Evolutionary conservation across 2,797 vertebrate species (phyloP).

Genomic region (Babyrousa celebensis): DNA sequence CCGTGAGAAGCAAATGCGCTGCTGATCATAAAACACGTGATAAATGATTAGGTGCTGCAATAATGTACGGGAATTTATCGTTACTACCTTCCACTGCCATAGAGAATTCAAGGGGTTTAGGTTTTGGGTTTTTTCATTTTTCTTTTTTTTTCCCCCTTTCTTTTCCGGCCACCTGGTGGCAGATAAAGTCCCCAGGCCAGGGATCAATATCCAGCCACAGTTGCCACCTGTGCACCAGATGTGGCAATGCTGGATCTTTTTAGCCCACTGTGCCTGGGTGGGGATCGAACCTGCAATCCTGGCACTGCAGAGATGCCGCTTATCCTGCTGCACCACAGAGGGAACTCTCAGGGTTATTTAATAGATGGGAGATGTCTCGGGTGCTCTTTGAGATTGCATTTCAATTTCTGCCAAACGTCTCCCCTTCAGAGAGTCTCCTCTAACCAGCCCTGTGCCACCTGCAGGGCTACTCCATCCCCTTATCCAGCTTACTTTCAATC

Average conservation of each 20-base stretch:
- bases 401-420: fast-evolving
- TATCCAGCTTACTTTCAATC: background rate
- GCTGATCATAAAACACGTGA: fast-evolving
- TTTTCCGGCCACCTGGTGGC: too few relatives aligned
- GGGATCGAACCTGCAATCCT: too few relatives aligned
- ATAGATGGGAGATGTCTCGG: fast-evolving
- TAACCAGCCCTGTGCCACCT: background rate
- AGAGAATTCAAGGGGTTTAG: background rate
- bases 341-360: background rate
- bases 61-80: background rate
- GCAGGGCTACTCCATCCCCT: too few relatives aligned
- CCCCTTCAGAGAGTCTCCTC: background rate
- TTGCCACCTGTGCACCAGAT: too few relatives aligned
- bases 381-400: background rate
- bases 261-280: too few relatives aligned
- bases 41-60: background rate
- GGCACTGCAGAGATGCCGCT: too few relatives aligned
- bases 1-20: background rate
- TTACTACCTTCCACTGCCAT: background rate
- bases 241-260: too few relatives aligned
- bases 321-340: too few relatives aligned
- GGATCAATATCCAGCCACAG: too few relatives aligned
- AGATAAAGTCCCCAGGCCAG: too few relatives aligned
- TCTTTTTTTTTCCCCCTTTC: too few relatives aligned
- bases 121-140: too few relatives aligned